These are phyloP conservation scores for Apodemia duryi DNA, from an alignment of 2,888 invertebrate genomes.

Conservation along the genomic window DNA sequence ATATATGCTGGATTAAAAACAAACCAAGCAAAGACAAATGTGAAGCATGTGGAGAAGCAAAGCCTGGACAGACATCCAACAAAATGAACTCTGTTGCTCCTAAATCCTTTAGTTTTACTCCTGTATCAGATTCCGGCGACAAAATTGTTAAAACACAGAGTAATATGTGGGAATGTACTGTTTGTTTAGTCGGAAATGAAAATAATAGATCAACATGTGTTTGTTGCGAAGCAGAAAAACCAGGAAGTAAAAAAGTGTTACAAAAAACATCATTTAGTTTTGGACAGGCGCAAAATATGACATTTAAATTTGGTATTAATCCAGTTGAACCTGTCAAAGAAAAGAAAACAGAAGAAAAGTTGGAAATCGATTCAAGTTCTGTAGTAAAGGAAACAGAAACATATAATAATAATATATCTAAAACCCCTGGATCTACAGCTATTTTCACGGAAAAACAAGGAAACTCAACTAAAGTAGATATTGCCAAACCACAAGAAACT, in stretches of 20 bases:
- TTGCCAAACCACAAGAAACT: slow-evolving; percentile 28
- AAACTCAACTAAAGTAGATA: slow-evolving; percentile 31
- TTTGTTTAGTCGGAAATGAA: slow-evolving; percentile 56
- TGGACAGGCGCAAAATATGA: slow-evolving; percentile 29
- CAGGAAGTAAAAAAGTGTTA: slow-evolving; percentile 34
- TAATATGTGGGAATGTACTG: slow-evolving; percentile 56
- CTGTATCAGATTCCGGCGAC: slow-evolving; percentile 31
- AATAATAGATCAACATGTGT: slow-evolving; percentile 44
- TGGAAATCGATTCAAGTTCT: slow-evolving; percentile 34
- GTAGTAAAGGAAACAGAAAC: slow-evolving; percentile 25
- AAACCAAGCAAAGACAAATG: slow-evolving; percentile 45
- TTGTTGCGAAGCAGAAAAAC: slow-evolving; percentile 52
- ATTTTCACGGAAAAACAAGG: slow-evolving; percentile 39
- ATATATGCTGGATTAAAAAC: slow-evolving; percentile 52
- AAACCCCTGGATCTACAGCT: slow-evolving; percentile 45
- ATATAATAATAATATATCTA: slow-evolving; percentile 54
- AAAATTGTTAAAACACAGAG: slow-evolving; percentile 42
- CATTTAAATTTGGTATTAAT: slow-evolving; percentile 59
- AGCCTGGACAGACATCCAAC: slow-evolving; percentile 30
- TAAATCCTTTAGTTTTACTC: slow-evolving; percentile 17
- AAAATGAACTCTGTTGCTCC: slow-evolving; percentile 1
- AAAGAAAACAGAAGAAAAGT: slow-evolving; percentile 2
- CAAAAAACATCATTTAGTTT: slow-evolving; percentile 47
- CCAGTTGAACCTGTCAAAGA: slow-evolving; percentile 19
- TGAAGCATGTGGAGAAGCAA: slow-evolving; percentile 45